Percentiles rank a stretch among this genome's conserved stretches.
These are phyloP conservation scores for Ornithorhynchus anatinus DNA, from an alignment of 2,113 vertebrate genomes.

Conservation along the genomic window DNA sequence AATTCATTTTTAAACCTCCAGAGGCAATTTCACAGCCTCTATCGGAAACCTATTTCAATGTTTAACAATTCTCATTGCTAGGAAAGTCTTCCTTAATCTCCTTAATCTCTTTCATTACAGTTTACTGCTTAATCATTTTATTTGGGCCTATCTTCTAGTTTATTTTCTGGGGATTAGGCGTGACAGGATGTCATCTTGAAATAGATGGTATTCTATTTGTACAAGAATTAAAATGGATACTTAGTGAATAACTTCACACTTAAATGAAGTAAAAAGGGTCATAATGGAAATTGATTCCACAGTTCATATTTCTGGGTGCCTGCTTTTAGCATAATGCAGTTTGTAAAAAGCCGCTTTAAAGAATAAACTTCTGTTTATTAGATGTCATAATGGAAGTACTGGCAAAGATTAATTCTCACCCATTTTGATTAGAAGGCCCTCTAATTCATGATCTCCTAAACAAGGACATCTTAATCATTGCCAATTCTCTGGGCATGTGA, in stretches of 20 bases:
- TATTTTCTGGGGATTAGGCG: too few relatives aligned
- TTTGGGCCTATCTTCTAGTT: too few relatives aligned
- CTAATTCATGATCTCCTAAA: background rate
- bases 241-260: background rate
- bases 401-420: background rate
- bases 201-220: too few relatives aligned
- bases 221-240: too few relatives aligned
- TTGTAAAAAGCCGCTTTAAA: background rate
- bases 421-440: slow-evolving; percentile 24
- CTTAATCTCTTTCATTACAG: too few relatives aligned
- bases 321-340: background rate
- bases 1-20: too few relatives aligned
- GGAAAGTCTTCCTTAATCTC: too few relatives aligned
- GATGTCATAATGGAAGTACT: background rate
- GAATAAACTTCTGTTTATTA: background rate
- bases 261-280: background rate
- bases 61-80: too few relatives aligned
- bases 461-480: background rate
- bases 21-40: too few relatives aligned
- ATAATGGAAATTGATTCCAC: background rate
- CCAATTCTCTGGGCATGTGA: slow-evolving; percentile 16
- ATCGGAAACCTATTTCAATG: too few relatives aligned
- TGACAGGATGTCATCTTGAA: too few relatives aligned
- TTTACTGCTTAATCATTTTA: too few relatives aligned
- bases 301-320: background rate